A percentile compares a stretch with the other conserved stretches of the same genome.
Evolutionary conservation across 2,113 vertebrate species (phyloP).

Genomic region (Zapornia atra): DNA sequence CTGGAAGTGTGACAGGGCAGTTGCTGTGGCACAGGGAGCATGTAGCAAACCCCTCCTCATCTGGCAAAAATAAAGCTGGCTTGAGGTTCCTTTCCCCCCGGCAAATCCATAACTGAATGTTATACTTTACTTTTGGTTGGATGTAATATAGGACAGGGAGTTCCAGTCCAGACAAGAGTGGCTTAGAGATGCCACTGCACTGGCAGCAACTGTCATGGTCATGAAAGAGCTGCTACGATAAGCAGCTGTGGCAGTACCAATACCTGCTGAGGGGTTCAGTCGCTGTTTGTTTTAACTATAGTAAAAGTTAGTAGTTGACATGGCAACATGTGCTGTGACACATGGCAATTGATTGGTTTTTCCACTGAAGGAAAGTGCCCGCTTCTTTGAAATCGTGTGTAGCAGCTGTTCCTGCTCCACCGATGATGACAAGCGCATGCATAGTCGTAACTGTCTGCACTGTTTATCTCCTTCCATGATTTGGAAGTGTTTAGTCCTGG

Average conservation of each 20-base stretch:
- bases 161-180: not conserved
- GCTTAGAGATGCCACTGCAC: not conserved
- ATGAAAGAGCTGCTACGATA: not conserved
- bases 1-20: not conserved
- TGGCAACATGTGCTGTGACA: not conserved
- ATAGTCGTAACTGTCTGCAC: not conserved
- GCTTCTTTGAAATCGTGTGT: not conserved
- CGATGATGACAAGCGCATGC: not conserved
- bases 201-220: not conserved
- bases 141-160: not conserved
- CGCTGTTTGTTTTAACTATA: not conserved
- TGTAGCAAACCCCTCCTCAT: not conserved
- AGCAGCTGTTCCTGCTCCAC: not conserved
- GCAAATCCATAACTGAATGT: not conserved
- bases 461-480: not conserved
- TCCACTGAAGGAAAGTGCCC: not conserved
- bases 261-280: not conserved
- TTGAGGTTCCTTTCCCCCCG: not conserved
- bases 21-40: accelerated
- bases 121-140: not conserved
- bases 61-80: not conserved
- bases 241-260: not conserved
- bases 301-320: not conserved
- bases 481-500: not conserved
- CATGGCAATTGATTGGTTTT: not conserved